Evolutionary conservation across 2,113 vertebrate species (phyloP), one percentile per base, ranked within the genome.

Genomic region (Phoxinus phoxinus): DNA sequence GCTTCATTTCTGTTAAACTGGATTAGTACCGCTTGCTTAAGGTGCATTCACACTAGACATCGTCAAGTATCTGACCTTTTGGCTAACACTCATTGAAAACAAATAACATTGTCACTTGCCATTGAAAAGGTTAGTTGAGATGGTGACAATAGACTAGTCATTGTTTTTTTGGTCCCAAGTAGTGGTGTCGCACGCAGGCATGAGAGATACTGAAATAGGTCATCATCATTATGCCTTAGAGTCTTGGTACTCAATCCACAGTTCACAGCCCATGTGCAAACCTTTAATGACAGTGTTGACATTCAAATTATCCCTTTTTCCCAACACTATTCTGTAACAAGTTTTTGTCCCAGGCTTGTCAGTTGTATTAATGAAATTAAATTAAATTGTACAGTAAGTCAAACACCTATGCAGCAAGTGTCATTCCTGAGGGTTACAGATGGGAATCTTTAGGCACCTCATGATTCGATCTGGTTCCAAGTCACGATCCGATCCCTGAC

Each of bases 31-130:
- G 9, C 35, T 72, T n/a, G 69, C 69, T 72, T 72, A 72, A n/a
- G 69, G 11, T 6, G 69, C 23, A 72, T 72, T 72, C 37, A 72
- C 37, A n/a, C 69, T 44, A 72, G 69, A 72, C 25, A 23, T 27
- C 23, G 4, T 44, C 5, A 72, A 72, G 69, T 72, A 72, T 72
- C 37, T 72, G 35, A 72, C 69, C 69, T 72, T 72, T 72, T 13
- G 21, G 23, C 6, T 11, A 44, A 72, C 69, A 25, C 35, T 72
- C 19, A 72, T 3, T 6, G 4, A 72, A 72, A 41, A 44, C 10
- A 72, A 72, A 72, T 44, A 4, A 72, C 69, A 44, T 72, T 72
- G 21, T 11, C 1, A 5, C 23, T 3, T 73, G 41, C 71, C 41
- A 46, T 73, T 46, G 12, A 73, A 73, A 73, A 73, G 23, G 23